Evolutionary conservation across 2,113 vertebrate species (phyloP).

Genomic region (Podilymbus podiceps): DNA sequence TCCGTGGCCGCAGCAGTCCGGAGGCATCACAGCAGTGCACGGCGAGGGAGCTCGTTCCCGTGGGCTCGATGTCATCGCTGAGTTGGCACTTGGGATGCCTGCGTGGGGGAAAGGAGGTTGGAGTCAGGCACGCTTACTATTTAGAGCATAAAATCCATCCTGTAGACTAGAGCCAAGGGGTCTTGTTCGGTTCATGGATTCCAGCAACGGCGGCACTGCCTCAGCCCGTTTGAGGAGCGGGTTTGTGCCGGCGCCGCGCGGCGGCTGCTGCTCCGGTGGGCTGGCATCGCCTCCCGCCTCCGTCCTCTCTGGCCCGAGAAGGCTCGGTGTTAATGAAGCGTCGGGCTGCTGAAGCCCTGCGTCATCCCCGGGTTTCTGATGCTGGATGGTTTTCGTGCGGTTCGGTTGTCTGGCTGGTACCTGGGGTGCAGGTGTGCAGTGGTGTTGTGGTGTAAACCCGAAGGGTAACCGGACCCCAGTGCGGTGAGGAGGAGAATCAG

Average conservation of each 20-base stretch:
- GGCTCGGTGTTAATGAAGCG: background rate
- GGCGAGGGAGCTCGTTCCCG: background rate
- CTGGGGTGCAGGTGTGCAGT: background rate
- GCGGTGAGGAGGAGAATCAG: too few relatives aligned
- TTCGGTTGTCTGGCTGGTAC: background rate
- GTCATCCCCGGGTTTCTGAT: background rate
- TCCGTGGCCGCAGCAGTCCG: background rate
- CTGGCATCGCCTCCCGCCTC: background rate
- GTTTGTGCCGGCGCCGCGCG: fast-evolving
- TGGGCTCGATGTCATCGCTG: background rate
- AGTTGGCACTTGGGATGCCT: background rate
- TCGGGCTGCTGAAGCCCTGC: background rate
- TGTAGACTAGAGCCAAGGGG: background rate
- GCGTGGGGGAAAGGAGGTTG: background rate
- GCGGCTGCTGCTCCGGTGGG: background rate
- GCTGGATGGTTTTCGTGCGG: background rate
- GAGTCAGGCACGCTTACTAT: background rate
- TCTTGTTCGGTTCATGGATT: background rate
- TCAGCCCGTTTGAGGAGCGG: background rate
- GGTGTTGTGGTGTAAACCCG: too few relatives aligned
- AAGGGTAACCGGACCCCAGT: too few relatives aligned
- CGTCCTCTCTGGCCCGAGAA: background rate
- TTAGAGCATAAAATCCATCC: background rate
- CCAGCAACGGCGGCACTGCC: background rate
- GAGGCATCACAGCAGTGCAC: fast-evolving